A percentile compares a stretch with the other conserved stretches of the same genome.
Evolutionary conservation across 2,113 vertebrate genomes (phyloP).

Genomic region (Oreotrochilus melanogaster): DNA sequence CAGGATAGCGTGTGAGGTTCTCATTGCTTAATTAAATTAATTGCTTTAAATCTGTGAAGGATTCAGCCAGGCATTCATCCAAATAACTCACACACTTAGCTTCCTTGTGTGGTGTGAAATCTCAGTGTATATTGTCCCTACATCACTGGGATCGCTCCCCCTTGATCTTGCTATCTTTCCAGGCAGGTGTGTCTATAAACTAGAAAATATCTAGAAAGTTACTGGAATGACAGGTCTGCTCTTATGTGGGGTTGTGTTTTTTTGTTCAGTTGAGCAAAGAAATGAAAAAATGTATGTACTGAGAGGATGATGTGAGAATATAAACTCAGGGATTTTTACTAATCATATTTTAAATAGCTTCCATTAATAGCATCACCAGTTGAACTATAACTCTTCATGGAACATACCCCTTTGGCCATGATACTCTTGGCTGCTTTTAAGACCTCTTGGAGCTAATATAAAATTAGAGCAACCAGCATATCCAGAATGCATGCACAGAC

Average conservation of each 20-base stretch:
- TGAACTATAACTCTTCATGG: neutral
- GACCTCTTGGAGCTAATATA: neutral
- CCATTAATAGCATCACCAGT: neutral
- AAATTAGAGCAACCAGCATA: neutral
- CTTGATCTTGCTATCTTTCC: neutral
- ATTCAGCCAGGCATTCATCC: neutral
- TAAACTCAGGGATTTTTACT: neutral
- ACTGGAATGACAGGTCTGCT: neutral
- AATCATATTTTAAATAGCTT: neutral
- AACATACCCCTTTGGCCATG: neutral
- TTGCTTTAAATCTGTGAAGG: accelerated
- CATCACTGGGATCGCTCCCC: neutral
- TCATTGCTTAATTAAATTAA: neutral
- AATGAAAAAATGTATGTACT: neutral
- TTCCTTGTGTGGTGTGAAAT: neutral
- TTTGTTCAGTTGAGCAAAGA: neutral
- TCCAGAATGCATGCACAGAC: neutral
- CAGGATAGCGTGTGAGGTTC: neutral
- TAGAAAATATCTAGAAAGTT: neutral
- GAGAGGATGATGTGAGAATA: neutral
- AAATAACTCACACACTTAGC: neutral
- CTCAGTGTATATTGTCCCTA: neutral
- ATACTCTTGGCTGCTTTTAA: neutral
- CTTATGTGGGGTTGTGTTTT: neutral
- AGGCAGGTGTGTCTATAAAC: neutral